Evolutionary conservation across 2,888 invertebrate genomes (phyloP), one percentile per base, ranked within the genome.

Genomic region (Apotomis turbidana): DNA sequence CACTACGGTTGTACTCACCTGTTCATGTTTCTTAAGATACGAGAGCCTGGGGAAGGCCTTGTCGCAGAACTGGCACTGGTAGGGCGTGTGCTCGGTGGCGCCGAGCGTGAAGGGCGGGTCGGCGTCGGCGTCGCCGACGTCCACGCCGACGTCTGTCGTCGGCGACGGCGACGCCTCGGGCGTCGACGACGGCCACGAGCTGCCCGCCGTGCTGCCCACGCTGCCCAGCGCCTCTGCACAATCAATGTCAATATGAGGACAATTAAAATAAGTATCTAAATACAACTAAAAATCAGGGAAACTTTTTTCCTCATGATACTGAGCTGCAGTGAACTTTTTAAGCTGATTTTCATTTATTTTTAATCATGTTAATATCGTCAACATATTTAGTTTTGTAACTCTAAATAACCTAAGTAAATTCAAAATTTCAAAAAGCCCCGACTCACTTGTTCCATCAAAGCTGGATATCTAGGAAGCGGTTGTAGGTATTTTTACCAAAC

Each of bases 1-100:
- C 2, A 6, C n/a, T 41, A 38, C 12, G n/a, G 15, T n/a, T 38
- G 4, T 8, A 64, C 91, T 86, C 90, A 98, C 98, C 97, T 98
- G 98, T 91, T 98, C 97, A 94, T 98, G 98, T 91, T 97, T 97
- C 93, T 97, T 97, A 80, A 98, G 95, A 87, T 97, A 97, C 76
- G 97, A 97, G 78, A 97, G 95, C 79, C 97, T 95, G 15, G 97
- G 96, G 91, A 98, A 98, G 78, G 97, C 97, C 89, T 97, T 97
- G 85, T 98, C 97, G 94, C 98, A 98, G 94, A 97, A 98, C 90
- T 97, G 97, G 92, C 98, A 98, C 85, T 97, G 96, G 94, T 97
- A 97, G 75, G 97, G 97, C 77, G 97, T 96, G 87, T 95, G 93
- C 81, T 96, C 96, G 27, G 95, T 95, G 76, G 95, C 95, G 61